A percentile compares a stretch with the other conserved stretches of the same genome.
phyloP scores from a whole-genome alignment of 1,140 invertebrate genomes.

The Pogonomyrmex barbatus region DNA sequence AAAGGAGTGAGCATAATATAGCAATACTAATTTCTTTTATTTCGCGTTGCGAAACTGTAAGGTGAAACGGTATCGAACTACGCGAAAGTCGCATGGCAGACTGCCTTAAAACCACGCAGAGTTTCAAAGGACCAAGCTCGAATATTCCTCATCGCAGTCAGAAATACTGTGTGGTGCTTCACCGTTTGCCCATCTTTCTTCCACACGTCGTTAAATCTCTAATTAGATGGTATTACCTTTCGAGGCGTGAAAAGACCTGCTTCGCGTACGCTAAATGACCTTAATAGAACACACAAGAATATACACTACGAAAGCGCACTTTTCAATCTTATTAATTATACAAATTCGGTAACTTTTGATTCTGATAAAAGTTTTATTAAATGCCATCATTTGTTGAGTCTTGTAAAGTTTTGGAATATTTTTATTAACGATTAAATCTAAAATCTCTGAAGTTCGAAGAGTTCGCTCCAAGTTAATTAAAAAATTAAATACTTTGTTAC shows the following conservation, averaged over 20 bases:
- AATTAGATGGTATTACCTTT: conserved; percentile 36
- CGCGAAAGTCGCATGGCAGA: conserved; percentile 36
- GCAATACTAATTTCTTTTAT: conserved; percentile 44
- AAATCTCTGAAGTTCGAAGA: not conserved
- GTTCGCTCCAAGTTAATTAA: not conserved
- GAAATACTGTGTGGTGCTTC: not conserved
- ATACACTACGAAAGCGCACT: not conserved
- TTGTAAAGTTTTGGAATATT: not conserved
- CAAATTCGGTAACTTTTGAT: not conserved
- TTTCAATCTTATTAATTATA: not conserved
- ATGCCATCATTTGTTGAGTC: not conserved
- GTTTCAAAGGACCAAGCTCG: not conserved
- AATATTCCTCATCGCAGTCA: not conserved
- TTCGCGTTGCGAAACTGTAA: conserved; percentile 66
- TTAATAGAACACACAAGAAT: not conserved
- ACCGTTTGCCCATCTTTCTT: conserved; percentile 35
- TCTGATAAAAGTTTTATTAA: not conserved
- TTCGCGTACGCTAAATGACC: conserved; percentile 2
- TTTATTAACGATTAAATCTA: not conserved
- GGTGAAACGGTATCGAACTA: conserved; percentile 50
- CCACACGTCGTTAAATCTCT: conserved; percentile 46
- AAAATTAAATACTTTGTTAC: not conserved
- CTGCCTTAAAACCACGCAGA: not conserved
- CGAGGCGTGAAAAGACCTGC: conserved; percentile 16
- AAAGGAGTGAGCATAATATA: conserved; percentile 31